These are phyloP conservation scores for Emys orbicularis DNA, from an alignment of 2,797 vertebrate species.

Conservation along the genomic window DNA sequence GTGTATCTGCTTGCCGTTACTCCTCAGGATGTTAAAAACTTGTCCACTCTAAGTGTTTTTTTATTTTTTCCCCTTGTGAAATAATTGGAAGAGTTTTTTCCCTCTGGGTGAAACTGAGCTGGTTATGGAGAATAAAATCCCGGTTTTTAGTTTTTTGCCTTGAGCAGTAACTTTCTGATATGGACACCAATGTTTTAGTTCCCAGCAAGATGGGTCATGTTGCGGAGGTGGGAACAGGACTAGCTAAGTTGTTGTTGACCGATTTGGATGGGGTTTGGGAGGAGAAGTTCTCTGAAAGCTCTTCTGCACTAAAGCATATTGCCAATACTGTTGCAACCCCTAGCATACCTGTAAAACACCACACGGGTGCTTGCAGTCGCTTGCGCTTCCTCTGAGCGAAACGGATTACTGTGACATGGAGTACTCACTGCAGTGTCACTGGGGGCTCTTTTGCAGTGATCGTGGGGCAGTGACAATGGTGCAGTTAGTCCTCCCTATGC, in stretches of 20 bases:
- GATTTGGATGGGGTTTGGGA: neutral
- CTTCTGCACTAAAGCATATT: neutral
- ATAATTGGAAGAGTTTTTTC: neutral
- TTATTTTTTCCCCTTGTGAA: neutral
- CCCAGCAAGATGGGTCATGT: neutral
- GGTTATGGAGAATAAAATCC: rapidly evolving
- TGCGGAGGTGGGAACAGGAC: neutral
- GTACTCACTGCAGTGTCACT: neutral
- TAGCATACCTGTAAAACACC: neutral
- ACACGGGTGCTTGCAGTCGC: neutral
- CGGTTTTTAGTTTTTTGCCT: neutral
- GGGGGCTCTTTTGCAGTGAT: neutral
- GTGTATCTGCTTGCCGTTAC: neutral
- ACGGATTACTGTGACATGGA: neutral
- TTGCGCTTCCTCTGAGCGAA: neutral
- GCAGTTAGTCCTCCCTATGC: neutral
- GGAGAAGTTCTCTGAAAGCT: neutral
- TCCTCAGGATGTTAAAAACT: neutral
- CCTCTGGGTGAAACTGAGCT: rapidly evolving
- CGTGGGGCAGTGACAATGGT: neutral
- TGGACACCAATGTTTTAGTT: neutral
- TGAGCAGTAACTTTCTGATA: neutral
- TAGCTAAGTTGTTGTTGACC: neutral
- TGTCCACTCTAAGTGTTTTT: neutral
- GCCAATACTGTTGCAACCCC: neutral